Base-by-base conservation (phyloP, 1,140 invertebrate genomes). In the Zaprionus ghesquierei region DNA sequence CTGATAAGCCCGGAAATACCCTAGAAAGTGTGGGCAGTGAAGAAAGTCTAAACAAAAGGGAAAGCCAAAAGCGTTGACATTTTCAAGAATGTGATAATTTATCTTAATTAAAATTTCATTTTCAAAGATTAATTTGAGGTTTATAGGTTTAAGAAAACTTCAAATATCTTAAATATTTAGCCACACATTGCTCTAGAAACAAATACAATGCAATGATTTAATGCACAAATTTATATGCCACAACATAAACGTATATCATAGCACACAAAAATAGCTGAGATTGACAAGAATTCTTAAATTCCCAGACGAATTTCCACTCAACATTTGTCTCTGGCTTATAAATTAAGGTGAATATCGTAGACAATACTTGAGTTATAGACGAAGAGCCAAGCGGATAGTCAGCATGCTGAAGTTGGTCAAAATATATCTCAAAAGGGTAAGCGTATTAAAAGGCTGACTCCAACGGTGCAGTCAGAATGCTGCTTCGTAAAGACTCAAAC, bases 401-500 rank as follows among this genome's bases (percentile, higher is more conserved):
- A 56, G 41, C 20, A 15, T 38, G 22, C 27, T 29, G n/a, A 27
- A 27, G 5, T 6, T 6, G 12, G n/a, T n/a, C n/a, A n/a, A n/a
- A n/a, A n/a, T n/a, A n/a, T n/a, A n/a, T n/a, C 22, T 27, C 33
- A 25, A 44, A 23, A 60, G 63, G 13, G 49, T 60, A 41, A 46
- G 18, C 41, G 18, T 46, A 46, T 46, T 60, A 46, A 29, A 41
- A 20, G 20, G 20, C 23, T 56, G 35, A 58, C 15, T 27, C 49
- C 3, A 13, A 25, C 20, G 22, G 49, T n/a, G 12, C 13, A 51
- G 31, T 31, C 64, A 22, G 38, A 29, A 55, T 69, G 56, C 56
- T 50, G 64, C 18, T 56, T 85, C 81, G 69, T 85, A 85, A 85
- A 85, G 74, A 15, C 35, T 71, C 74, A 77, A 85, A 77, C 81